These are phyloP conservation scores for Protula sp. DNA, from an alignment of 2,888 invertebrate species.

Conservation along the genomic window DNA sequence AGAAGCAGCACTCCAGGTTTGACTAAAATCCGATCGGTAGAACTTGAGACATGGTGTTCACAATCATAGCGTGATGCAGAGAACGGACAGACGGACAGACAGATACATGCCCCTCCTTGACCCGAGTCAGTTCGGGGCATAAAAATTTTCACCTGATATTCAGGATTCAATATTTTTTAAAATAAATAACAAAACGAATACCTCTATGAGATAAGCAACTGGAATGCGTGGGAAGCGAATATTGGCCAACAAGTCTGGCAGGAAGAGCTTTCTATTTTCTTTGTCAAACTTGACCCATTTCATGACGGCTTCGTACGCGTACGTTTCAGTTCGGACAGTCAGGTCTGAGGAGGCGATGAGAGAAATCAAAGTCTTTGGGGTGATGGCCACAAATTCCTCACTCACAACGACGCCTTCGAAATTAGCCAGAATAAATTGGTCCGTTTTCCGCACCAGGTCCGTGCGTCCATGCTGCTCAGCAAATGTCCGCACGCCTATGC, in stretches of 20 bases:
- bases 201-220: too few relatives aligned
- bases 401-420: slow-evolving; percentile 42
- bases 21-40: too few relatives aligned
- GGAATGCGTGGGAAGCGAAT: background rate
- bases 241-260: slow-evolving; percentile 37
- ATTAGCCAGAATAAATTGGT: slow-evolving; percentile 44
- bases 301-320: slow-evolving; percentile 53
- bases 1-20: too few relatives aligned
- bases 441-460: slow-evolving; percentile 43
- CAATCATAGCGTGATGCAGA: too few relatives aligned
- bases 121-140: too few relatives aligned
- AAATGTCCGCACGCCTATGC: slow-evolving; percentile 53
- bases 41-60: too few relatives aligned
- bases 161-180: too few relatives aligned
- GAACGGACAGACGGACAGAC: too few relatives aligned
- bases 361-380: slow-evolving; percentile 34
- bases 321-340: slow-evolving; percentile 39
- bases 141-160: too few relatives aligned
- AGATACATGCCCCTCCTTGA: too few relatives aligned
- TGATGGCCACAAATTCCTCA: slow-evolving; percentile 45
- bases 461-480: slow-evolving; percentile 54
- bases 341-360: slow-evolving; percentile 43
- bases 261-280: slow-evolving; percentile 33
- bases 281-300: slow-evolving; percentile 52
- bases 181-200: too few relatives aligned